Evolutionary conservation across 1,140 invertebrate genomes (phyloP), one percentile per base, ranked within the genome.

Genomic region (Cydia strobilella): DNA sequence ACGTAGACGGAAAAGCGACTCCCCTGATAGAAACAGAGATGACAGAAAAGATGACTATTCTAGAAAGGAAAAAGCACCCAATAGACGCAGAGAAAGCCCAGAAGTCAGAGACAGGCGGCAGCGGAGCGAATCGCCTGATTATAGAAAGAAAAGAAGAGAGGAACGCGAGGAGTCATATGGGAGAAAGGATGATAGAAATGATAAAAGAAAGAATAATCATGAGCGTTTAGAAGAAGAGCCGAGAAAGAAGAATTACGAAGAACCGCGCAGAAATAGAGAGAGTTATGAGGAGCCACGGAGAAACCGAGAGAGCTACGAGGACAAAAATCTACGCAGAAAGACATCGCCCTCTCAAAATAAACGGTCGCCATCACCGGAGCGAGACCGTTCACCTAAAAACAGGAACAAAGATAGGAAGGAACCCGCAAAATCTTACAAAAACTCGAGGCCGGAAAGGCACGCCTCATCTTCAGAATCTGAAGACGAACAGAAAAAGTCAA

Each of bases 401-500:
- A 15, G 73, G 2, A 84, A 77, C 42, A 83, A 76, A 74, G 82
- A 87, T 62, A 80, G 76, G 51, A 80, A 86, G 74, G 87, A 87
- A 39, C 72, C 79, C 13, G 85, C 86, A 13, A 84, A 80, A 79
- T 80, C 79, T 76, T 83, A 86, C 66, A 92, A 90, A 80, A 85
- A 79, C 42, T 76, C 77, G 0, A 80, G 77, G 75, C 31, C 77
- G 13, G 77, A 83, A 54, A 78, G 79, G 73, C 82, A 78, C n/a
- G 75, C 75, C 15, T 77, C 84, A 0, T 84, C 85, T 9, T 86
- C 86, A 5, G 87, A 87, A 27, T 85, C 86, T 3, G 88, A 88
- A 71, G 25, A 76, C 12, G 87, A 91, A 75, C 88, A 82, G 78
- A 80, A 75, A 20, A 85, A 75, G 62, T 71, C 72, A 18, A 86